Evolutionary conservation across 2,113 vertebrate genomes (phyloP).

Genomic region (Tretioscincus oriximinensis): DNA sequence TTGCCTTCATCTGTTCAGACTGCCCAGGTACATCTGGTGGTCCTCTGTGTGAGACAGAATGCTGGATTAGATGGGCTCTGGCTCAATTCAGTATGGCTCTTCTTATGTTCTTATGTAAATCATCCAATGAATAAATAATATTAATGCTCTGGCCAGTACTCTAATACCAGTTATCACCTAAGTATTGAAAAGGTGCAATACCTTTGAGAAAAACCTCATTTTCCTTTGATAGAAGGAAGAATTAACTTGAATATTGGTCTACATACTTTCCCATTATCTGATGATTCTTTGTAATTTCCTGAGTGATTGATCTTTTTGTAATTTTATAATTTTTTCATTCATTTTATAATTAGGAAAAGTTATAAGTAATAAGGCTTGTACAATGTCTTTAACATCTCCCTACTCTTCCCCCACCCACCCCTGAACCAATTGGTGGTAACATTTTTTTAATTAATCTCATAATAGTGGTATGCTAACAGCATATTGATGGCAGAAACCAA

Average conservation of each 20-base stretch:
- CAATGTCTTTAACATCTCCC: too few species aligned
- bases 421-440: not conserved
- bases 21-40: too few species aligned
- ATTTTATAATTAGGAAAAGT: too few species aligned
- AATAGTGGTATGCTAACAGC: not conserved
- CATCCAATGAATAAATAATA: not conserved
- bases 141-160: not conserved
- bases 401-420: too few species aligned
- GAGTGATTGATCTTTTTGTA: not conserved
- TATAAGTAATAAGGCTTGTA: too few species aligned
- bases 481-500: not conserved
- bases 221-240: not conserved
- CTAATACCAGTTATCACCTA: not conserved
- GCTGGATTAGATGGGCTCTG: too few species aligned
- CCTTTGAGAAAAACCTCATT: not conserved
- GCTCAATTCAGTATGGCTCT: too few species aligned
- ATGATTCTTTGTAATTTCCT: not conserved
- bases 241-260: not conserved
- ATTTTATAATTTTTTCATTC: too few species aligned
- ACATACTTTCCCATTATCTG: not conserved
- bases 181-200: not conserved
- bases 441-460: not conserved
- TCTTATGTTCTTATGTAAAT: too few species aligned
- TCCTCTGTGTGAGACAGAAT: too few species aligned
- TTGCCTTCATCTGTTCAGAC: too few species aligned